Evolutionary conservation across 2,797 vertebrate species (phyloP).

Genomic region (Hydrolagus colliei): DNA sequence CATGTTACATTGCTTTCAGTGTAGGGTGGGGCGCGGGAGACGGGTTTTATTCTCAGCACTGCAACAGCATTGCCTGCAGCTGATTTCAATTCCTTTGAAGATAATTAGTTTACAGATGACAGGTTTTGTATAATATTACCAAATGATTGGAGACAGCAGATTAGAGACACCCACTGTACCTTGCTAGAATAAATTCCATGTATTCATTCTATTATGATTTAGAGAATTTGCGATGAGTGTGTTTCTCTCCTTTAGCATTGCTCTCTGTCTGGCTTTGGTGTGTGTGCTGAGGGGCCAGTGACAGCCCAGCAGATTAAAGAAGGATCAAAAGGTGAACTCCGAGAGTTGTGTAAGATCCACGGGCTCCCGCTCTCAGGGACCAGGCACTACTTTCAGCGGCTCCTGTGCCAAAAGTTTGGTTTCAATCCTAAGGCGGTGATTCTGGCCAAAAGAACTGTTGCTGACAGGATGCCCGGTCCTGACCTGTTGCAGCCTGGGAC

Average conservation of each 20-base stretch:
- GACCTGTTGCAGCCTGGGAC: background rate
- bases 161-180: background rate
- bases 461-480: background rate
- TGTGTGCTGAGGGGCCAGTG: background rate
- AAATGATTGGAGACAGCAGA: background rate
- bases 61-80: no score
- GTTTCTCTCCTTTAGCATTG: slow-evolving; percentile 14
- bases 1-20: no score
- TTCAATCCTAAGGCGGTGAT: slow-evolving; percentile 1
- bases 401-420: slow-evolving; percentile 15
- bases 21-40: no score
- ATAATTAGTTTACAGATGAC: no score
- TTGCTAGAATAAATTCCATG: no score
- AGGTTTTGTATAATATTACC: background rate
- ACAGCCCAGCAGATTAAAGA: slow-evolving; percentile 11
- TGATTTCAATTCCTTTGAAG: no score
- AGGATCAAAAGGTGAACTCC: slow-evolving; percentile 14
- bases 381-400: slow-evolving; percentile 10
- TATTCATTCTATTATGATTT: background rate
- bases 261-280: background rate
- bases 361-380: slow-evolving; percentile 6
- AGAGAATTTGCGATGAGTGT: background rate
- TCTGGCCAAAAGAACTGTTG: background rate
- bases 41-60: no score
- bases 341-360: background rate